These are phyloP conservation scores for Thymelicus sylvestris DNA, from an alignment of 2,888 invertebrate species.

Conservation along the genomic window DNA sequence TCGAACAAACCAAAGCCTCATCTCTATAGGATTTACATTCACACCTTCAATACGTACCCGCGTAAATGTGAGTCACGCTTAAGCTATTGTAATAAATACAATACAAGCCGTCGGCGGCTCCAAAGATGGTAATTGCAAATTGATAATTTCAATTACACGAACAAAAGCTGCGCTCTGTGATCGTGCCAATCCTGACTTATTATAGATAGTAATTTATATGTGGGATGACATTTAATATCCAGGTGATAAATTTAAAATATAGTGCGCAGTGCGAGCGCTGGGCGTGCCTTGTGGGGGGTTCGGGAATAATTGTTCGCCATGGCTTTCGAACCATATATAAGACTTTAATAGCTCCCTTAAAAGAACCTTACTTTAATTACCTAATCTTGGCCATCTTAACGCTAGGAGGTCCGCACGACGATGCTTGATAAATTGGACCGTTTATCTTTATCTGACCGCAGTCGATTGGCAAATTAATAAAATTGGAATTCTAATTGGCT, in stretches of 20 bases:
- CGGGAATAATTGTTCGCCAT: conserved; percentile 58
- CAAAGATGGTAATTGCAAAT: conserved; percentile 53
- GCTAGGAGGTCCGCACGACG: conserved; percentile 64
- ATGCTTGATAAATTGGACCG: conserved; percentile 52
- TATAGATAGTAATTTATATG: conserved; percentile 67
- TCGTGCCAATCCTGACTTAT: conserved; percentile 61
- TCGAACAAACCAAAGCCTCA: background rate
- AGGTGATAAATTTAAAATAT: conserved; percentile 67
- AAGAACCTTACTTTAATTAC: conserved; percentile 75
- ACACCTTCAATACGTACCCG: conserved; percentile 11
- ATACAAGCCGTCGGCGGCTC: conserved; percentile 44
- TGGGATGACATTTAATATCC: conserved; percentile 71
- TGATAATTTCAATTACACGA: conserved; percentile 62
- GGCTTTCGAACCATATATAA: conserved; percentile 62
- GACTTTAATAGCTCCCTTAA: conserved; percentile 74
- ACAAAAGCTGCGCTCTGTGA: conserved; percentile 55
- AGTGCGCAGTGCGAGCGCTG: conserved; percentile 49
- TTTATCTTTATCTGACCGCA: conserved; percentile 47
- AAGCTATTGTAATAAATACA: conserved; percentile 41
- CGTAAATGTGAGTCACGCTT: conserved; percentile 34
- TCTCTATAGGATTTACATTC: conserved; percentile 4
- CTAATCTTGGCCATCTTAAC: conserved; percentile 67
- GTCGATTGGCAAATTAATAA: conserved; percentile 44
- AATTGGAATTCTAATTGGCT: conserved; percentile 35
- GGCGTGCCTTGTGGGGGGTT: conserved; percentile 68